Percentiles rank a stretch among this genome's conserved stretches.
These are phyloP conservation scores for Drosophila burlai DNA, from an alignment of 1,140 invertebrate genomes.

Conservation along the genomic window DNA sequence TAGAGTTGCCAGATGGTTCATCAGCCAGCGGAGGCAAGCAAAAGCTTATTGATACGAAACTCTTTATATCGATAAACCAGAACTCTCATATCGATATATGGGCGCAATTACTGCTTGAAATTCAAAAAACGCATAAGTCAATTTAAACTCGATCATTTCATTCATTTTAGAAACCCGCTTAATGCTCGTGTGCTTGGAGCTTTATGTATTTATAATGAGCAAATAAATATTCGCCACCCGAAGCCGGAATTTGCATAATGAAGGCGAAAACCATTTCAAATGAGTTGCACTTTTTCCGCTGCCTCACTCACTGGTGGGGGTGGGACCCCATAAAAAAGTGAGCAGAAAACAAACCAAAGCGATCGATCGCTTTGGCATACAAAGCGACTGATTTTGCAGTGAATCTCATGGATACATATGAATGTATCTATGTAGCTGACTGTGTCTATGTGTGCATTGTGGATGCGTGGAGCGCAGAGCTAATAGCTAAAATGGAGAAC, in stretches of 20 bases:
- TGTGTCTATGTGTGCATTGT: slow-evolving; percentile 27
- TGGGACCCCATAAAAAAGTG: slow-evolving; percentile 55
- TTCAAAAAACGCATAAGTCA: slow-evolving; percentile 8
- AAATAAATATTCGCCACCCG: slow-evolving; percentile 73
- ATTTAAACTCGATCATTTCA: slow-evolving; percentile 23
- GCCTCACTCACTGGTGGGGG: slow-evolving; percentile 5
- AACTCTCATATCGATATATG: slow-evolving; percentile 9
- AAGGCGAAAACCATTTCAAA: slow-evolving; percentile 71
- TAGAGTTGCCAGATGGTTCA: slow-evolving; percentile 10
- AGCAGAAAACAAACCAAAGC: slow-evolving; percentile 6
- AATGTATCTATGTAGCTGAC: neutral
- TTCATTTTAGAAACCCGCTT: slow-evolving; percentile 20
- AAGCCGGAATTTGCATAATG: slow-evolving; percentile 65
- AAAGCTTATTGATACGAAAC: slow-evolving; percentile 20
- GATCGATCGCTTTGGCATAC: slow-evolving; percentile 59
- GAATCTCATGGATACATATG: slow-evolving; percentile 3
- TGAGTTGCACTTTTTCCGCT: slow-evolving; percentile 70
- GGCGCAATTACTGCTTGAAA: slow-evolving; percentile 7
- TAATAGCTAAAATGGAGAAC: slow-evolving; percentile 41
- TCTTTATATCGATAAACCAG: neutral
- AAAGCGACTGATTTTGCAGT: slow-evolving; percentile 71
- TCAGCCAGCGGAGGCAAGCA: neutral
- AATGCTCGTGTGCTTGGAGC: slow-evolving; percentile 30
- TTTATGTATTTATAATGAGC: slow-evolving; percentile 69
- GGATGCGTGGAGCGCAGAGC: slow-evolving; percentile 44